Evolutionary conservation across 2,113 vertebrate species (phyloP).

Genomic region (Eira barbara): DNA sequence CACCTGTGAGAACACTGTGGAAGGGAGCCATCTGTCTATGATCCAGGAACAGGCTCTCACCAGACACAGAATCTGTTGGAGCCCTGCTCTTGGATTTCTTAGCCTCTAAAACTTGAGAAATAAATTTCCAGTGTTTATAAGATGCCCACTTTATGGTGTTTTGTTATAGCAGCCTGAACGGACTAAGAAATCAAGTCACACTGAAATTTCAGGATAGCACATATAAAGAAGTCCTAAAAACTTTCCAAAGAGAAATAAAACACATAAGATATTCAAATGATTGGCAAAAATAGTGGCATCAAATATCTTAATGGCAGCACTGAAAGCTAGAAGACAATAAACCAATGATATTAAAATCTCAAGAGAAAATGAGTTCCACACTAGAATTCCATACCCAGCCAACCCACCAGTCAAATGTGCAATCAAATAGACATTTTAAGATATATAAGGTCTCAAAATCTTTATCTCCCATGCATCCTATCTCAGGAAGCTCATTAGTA

Average conservation of each 20-base stretch:
- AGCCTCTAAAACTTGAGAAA: not conserved
- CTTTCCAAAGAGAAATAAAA: not conserved
- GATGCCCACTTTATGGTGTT: not conserved
- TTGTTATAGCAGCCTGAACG: not conserved
- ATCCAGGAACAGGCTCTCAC: not conserved
- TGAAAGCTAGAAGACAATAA: not conserved
- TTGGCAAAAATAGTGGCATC: not conserved
- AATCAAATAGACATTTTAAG: not conserved
- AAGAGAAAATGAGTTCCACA: not conserved
- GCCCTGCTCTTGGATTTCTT: not conserved
- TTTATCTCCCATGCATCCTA: not conserved
- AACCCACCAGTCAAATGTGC: not conserved
- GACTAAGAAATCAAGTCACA: not conserved
- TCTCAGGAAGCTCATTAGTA: not conserved
- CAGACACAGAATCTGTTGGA: not conserved
- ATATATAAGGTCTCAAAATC: not conserved
- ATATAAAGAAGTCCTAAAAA: not conserved
- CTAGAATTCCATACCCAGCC: not conserved
- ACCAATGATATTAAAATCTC: not conserved
- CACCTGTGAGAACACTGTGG: not conserved
- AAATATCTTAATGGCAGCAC: not conserved
- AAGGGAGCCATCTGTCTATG: not conserved
- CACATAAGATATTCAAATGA: not conserved
- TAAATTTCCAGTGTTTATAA: not conserved
- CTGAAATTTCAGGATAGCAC: not conserved